Percentiles rank a stretch among this genome's conserved stretches.
Conservation (phyloP, 2,888 invertebrate species). For the Aspidapion aeneum region DNA sequence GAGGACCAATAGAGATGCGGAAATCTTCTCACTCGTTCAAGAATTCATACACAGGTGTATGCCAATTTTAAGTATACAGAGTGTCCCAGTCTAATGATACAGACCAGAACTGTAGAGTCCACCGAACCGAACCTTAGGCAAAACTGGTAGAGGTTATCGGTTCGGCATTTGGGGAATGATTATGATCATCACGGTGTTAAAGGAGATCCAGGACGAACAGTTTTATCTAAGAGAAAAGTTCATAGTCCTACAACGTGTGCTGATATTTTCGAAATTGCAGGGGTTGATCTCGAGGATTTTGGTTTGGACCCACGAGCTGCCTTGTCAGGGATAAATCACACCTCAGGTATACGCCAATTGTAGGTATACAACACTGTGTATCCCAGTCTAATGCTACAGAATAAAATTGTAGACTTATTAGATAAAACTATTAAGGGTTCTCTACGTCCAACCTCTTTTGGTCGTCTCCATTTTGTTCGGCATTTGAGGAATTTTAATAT, state of each 20-base stretch:
- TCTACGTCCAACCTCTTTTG: slow-evolving; percentile 64
- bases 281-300: slow-evolving; percentile 57
- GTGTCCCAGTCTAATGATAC: too few relatives aligned
- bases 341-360: slow-evolving; percentile 64
- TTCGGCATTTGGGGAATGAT: slow-evolving; percentile 66
- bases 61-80: slow-evolving; percentile 61
- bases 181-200: slow-evolving; percentile 58
- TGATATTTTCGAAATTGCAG: slow-evolving; percentile 67
- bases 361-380: too few relatives aligned
- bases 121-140: too few relatives aligned
- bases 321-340: slow-evolving; percentile 62
- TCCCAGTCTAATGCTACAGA: too few relatives aligned
- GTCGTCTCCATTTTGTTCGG: slow-evolving; percentile 63
- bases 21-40: too few relatives aligned
- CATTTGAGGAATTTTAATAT: too few relatives aligned
- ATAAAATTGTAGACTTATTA: not conserved
- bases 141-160: not conserved
- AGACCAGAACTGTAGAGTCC: slow-evolving; percentile 48
- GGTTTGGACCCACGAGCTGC: slow-evolving; percentile 54
- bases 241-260: slow-evolving; percentile 59
- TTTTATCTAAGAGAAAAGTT: slow-evolving; percentile 50
- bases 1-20: too few relatives aligned
- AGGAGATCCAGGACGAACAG: slow-evolving; percentile 46
- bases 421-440: not conserved
- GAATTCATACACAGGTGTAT: too few relatives aligned